These are phyloP conservation scores for Scaptomyza caliginosa DNA, from an alignment of 2,888 invertebrate genomes.

Conservation along the genomic window DNA sequence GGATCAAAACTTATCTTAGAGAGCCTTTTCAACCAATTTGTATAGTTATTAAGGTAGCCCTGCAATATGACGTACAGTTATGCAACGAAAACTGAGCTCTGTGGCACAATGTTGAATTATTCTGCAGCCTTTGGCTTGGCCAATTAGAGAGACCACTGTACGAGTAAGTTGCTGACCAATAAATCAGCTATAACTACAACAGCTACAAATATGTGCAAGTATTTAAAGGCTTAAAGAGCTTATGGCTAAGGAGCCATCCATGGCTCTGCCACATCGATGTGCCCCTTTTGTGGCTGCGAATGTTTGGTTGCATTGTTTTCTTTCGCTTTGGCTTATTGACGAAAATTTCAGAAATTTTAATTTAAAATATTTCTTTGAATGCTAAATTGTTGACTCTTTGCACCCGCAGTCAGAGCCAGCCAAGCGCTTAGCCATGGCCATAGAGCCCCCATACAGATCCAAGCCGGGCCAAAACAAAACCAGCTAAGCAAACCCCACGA, in stretches of 20 bases:
- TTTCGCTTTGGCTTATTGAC: conserved; percentile 66
- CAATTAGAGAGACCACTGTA: conserved; percentile 45
- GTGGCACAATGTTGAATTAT: conserved; percentile 8
- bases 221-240: conserved; percentile 56
- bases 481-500: conserved; percentile 74
- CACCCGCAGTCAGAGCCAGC: conserved; percentile 48
- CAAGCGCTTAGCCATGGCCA: conserved; percentile 42
- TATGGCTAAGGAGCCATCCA: neutral
- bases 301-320: conserved; percentile 64
- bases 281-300: conserved; percentile 10
- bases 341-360: conserved; percentile 84
- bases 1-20: conserved; percentile 35
- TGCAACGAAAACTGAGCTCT: neutral
- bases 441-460: conserved; percentile 20
- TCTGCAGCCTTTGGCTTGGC: conserved; percentile 12
- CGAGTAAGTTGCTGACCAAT: conserved; percentile 27
- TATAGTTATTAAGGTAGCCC: too few species aligned
- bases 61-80: neutral
- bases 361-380: conserved; percentile 84
- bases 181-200: conserved; percentile 46
- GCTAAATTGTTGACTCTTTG: conserved; percentile 79
- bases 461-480: conserved; percentile 50
- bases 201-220: conserved; percentile 66
- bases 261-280: conserved; percentile 17
- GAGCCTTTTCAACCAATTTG: too few species aligned